These are phyloP conservation scores for Hipposideros larvatus DNA, from an alignment of 2,797 vertebrate species.

Conservation along the genomic window DNA sequence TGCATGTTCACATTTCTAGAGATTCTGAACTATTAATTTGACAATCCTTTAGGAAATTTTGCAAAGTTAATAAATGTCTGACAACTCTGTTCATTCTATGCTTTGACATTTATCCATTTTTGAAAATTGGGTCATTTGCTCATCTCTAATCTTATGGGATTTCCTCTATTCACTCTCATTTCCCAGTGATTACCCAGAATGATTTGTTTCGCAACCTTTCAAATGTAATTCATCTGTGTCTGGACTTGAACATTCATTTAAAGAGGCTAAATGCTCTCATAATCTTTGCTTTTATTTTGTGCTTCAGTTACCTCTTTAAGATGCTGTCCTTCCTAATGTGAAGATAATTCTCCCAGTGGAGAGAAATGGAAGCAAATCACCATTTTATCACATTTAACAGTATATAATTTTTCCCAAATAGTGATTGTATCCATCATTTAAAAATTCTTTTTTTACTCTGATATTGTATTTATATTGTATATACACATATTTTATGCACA, in stretches of 20 bases:
- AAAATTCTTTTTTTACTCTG: background rate
- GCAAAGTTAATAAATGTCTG: background rate
- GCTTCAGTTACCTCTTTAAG: slow-evolving; percentile 64
- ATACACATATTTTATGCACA: background rate
- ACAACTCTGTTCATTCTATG: background rate
- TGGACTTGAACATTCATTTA: slow-evolving; percentile 59
- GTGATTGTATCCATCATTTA: slow-evolving; percentile 10
- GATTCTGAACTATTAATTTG: background rate
- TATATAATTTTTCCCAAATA: background rate
- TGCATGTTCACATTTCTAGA: background rate
- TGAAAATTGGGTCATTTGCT: slow-evolving; percentile 4
- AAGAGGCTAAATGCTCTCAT: slow-evolving; percentile 25
- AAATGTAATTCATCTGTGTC: slow-evolving; percentile 47
- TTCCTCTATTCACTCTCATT: slow-evolving; percentile 26
- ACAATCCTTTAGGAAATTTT: background rate
- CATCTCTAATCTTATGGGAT: background rate
- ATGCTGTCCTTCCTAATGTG: slow-evolving; percentile 52
- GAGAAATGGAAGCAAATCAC: slow-evolving; percentile 52
- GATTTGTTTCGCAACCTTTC: slow-evolving; percentile 66
- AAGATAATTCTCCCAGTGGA: slow-evolving; percentile 66
- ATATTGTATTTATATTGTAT: background rate
- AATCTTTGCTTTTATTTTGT: slow-evolving; percentile 78
- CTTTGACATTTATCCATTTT: slow-evolving; percentile 44
- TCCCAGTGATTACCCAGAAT: slow-evolving; percentile 41
- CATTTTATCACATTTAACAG: slow-evolving; percentile 39